Conservation (phyloP, 2,888 invertebrate genomes). For the Thysanoteuthis rhombus region DNA sequence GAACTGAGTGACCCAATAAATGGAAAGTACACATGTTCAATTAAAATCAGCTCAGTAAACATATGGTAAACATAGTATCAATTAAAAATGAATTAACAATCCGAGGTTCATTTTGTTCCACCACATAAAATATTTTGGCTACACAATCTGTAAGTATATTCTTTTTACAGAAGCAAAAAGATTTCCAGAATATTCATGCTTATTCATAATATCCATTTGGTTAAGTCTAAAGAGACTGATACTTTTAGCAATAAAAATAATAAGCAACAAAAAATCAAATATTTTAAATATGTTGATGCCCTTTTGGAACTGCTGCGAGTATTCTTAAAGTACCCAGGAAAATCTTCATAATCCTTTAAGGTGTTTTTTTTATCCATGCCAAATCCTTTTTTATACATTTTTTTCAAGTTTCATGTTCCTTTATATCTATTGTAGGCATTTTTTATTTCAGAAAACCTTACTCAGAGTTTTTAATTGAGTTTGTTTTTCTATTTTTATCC, state of each 20-base stretch:
- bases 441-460: not conserved
- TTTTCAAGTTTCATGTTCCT: not conserved
- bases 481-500: not conserved
- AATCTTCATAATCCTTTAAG: conserved; percentile 12
- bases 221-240: not conserved
- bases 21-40: not conserved
- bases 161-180: not conserved
- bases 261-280: not conserved
- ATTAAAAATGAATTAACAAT: not conserved
- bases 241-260: not conserved
- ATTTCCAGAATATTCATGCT: not conserved
- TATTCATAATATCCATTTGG: conserved; percentile 12
- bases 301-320: not conserved
- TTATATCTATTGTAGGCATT: not conserved
- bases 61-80: not conserved
- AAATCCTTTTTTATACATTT: not conserved
- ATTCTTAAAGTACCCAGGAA: not conserved
- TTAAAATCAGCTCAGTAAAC: not conserved
- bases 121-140: not conserved
- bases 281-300: not conserved
- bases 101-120: not conserved
- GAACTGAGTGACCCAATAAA: not conserved
- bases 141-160: not conserved
- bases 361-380: not conserved
- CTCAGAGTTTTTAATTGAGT: not conserved